Base-by-base conservation (phyloP, 2,888 invertebrate genomes). In the Linnaemya vulpina region DNA sequence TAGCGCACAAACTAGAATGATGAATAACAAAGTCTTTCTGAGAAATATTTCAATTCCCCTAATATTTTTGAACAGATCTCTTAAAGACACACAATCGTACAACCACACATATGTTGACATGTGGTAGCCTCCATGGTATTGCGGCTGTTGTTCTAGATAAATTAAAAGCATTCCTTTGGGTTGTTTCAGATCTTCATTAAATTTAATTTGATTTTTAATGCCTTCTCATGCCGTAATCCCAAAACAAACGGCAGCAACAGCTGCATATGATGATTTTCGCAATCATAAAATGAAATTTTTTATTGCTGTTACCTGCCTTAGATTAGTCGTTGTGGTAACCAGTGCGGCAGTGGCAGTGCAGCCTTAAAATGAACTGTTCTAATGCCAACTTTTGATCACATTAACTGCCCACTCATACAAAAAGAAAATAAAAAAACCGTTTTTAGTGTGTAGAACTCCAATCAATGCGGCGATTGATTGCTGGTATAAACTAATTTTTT, bases 181-280 rank as follows among this genome's bases (percentile, higher is more conserved):
- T 76, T 71, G 53, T 73, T 84, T 71, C 55, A 77, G 80, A 73
- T 73, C 71, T 84, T 81, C 81, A 81, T 81, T 84, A 84, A 81
- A 84, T 71, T 82, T 82, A 82, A 85, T 85, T 85, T 82, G 58
- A 71, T 70, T 85, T 82, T 65, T 74, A 82, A 75, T 78, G 65
- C 75, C 71, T 75, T 82, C 63, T 60, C 65, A 83, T 74, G 75
- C 70, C 9, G 25, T 49, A 73, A 60, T 58, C 38, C 35, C n/a
- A 40, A 25, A 35, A 60, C 30, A 65, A 79, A 79, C 38, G 63
- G 73, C 35, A 20, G 10, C 3, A 51, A 43, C 84, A 80, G 80
- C 68, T 70, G 75, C 67, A 78, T 30, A 68, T 60, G 70, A 43
- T 40, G 51, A 53, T 62, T 70, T 70, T 78, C 13, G 62, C 53